Conservation (phyloP, 2,113 vertebrate genomes). For the Notarius quadriscutis region DNA sequence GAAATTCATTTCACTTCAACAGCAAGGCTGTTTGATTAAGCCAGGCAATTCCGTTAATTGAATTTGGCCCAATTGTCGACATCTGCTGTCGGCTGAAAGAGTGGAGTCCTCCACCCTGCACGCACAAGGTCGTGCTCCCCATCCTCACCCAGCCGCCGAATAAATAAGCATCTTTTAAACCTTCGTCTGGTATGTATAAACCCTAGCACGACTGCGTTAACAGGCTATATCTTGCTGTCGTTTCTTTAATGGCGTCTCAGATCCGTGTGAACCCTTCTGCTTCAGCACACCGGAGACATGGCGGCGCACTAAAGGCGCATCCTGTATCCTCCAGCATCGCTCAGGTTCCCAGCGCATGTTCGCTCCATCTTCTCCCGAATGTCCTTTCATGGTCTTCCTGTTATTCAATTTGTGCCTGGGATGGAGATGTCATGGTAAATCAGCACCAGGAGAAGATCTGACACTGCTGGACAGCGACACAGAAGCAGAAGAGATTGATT, state of each 20-base stretch:
- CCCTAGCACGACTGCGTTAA: neutral
- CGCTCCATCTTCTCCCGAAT: neutral
- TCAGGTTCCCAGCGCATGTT: slow-evolving; percentile 20
- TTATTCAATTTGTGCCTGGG: neutral
- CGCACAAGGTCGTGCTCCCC: slow-evolving; percentile 27
- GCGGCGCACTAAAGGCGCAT: slow-evolving; percentile 37
- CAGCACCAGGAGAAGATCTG: slow-evolving; percentile 3
- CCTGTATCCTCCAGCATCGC: neutral
- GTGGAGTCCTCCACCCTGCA: slow-evolving; percentile 11
- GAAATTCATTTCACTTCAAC: neutral
- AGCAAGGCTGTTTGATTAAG: neutral
- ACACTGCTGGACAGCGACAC: neutral
- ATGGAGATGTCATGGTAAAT: slow-evolving; percentile 15
- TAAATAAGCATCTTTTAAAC: neutral
- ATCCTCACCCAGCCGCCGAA: slow-evolving; percentile 30
- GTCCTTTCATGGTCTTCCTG: slow-evolving; percentile 14
- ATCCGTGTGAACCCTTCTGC: slow-evolving; percentile 26
- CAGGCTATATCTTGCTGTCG: neutral
- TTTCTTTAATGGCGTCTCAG: slow-evolving; percentile 46
- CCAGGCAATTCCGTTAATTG: slow-evolving; percentile 9
- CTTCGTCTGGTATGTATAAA: slow-evolving; percentile 15
- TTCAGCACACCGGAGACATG: slow-evolving; percentile 26
- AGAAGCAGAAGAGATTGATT: too few species aligned
- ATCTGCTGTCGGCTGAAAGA: slow-evolving; percentile 46
- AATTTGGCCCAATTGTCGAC: slow-evolving; percentile 49